A percentile compares a stretch with the other conserved stretches of the same genome.
These are phyloP conservation scores for Paedocypris micromegethes DNA, from an alignment of 2,797 vertebrate genomes.

Conservation along the genomic window DNA sequence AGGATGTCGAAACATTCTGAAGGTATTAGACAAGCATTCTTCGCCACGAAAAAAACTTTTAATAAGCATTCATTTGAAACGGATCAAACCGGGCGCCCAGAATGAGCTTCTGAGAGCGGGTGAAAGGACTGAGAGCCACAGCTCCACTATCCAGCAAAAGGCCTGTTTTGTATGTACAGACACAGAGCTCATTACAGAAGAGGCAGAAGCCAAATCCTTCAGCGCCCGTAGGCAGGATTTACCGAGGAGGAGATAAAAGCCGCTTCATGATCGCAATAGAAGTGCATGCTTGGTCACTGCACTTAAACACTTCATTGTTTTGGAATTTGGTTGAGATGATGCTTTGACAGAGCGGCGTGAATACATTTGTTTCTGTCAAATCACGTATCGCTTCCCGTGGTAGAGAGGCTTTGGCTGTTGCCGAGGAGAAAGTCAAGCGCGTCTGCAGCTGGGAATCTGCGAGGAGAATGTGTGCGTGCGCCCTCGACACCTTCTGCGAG, in stretches of 20 bases:
- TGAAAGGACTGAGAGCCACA: slow-evolving; percentile 19
- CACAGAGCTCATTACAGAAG: slow-evolving; percentile 43
- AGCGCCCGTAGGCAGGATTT: slow-evolving; percentile 64
- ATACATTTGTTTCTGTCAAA: slow-evolving; percentile 32
- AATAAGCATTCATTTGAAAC: slow-evolving; percentile 35
- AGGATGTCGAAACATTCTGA: slow-evolving; percentile 18
- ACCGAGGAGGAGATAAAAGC: slow-evolving; percentile 63
- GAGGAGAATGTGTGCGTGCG: slow-evolving; percentile 6
- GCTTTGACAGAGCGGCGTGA: slow-evolving; percentile 24
- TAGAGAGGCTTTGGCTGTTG: slow-evolving; percentile 8
- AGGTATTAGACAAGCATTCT: slow-evolving; percentile 20
- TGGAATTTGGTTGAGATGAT: slow-evolving; percentile 25
- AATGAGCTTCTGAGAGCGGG: slow-evolving; percentile 25
- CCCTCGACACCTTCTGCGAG: slow-evolving; percentile 24
- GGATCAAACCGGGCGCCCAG: slow-evolving; percentile 25
- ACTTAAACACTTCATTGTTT: slow-evolving; percentile 41
- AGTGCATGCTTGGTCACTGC: slow-evolving; percentile 40
- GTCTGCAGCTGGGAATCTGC: slow-evolving; percentile 1
- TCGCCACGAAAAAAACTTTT: slow-evolving; percentile 14
- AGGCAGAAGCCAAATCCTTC: slow-evolving; percentile 42
- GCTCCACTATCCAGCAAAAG: slow-evolving; percentile 24
- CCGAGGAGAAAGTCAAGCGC: slow-evolving; percentile 8
- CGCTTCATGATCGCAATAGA: slow-evolving; percentile 55
- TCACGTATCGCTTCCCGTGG: slow-evolving; percentile 24
- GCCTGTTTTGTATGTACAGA: slow-evolving; percentile 42